Evolutionary conservation across 2,888 invertebrate genomes (phyloP).

Genomic region (Gasteruption jaculator): DNA sequence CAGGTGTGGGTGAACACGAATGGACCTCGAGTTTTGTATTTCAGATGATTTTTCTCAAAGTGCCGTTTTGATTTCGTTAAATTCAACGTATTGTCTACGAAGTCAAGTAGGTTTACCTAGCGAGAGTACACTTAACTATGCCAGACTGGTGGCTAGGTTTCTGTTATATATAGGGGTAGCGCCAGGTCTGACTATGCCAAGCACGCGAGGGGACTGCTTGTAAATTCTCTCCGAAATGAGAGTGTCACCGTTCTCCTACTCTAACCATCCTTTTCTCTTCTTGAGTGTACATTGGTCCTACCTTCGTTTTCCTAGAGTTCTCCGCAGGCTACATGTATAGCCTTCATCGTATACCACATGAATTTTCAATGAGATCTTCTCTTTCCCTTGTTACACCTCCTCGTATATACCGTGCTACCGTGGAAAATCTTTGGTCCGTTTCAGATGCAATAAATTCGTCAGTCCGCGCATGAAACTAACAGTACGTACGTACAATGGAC

Average conservation of each 20-base stretch:
- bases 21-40: no score
- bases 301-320: slow-evolving; percentile 27
- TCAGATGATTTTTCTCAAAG: no score
- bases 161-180: slow-evolving; percentile 31
- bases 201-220: slow-evolving; percentile 49
- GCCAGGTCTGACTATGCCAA: slow-evolving; percentile 50
- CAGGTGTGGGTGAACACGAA: no score
- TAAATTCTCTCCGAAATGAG: slow-evolving; percentile 51
- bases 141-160: slow-evolving; percentile 41
- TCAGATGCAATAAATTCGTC: slow-evolving; percentile 47
- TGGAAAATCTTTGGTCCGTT: slow-evolving; percentile 35
- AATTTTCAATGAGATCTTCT: slow-evolving; percentile 39
- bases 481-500: slow-evolving; percentile 9
- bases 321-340: slow-evolving; percentile 16
- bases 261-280: slow-evolving; percentile 15
- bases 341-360: slow-evolving; percentile 37
- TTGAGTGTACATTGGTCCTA: slow-evolving; percentile 22
- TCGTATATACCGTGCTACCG: slow-evolving; percentile 19
- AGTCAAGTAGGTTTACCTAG: slow-evolving; percentile 36
- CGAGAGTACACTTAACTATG: slow-evolving; percentile 40
- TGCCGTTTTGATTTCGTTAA: no score
- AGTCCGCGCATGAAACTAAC: slow-evolving; percentile 25
- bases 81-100: slow-evolving; percentile 38
- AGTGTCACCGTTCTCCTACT: slow-evolving; percentile 43
- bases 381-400: slow-evolving; percentile 21